Evolutionary conservation across 1,140 invertebrate species (phyloP), one percentile per base, ranked within the genome.

Genomic region (Aphelinus certus): DNA sequence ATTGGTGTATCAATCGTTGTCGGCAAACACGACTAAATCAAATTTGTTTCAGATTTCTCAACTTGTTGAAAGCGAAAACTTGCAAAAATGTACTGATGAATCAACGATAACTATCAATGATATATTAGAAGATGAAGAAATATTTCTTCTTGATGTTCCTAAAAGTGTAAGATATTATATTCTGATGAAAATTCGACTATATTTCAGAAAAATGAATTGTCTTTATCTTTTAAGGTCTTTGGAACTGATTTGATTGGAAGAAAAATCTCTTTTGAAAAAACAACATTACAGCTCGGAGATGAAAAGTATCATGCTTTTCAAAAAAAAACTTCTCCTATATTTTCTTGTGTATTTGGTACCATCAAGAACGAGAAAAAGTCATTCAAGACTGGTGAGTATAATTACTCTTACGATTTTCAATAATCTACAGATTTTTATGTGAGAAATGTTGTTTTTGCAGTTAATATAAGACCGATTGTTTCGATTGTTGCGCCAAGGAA

Each of bases 131-230:
- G 75, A 76, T 60, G 70, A 76, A 51, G 71, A 76, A 58, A 61
- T 76, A 73, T 76, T 64, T 73, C 5, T 73, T 62, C 45, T 76
- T 53, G 55, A 76, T 51, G 26, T 76, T 51, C 64, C 75, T 58
- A 76, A 70, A 73, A 48, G 10, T 10, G 75, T 76, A 73, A 63
- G 42, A 61, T 53, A 51, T 47, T 60, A 57, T 57, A 71, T 65
- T 48, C 43, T 53, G 7, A 42, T 47, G 7, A 43, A 46, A 1
- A 49, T 10, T 46, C 42, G 7, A 48, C n/a, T 63, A n/a, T 69
- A 3, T 10, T 53, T 55, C 46, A n/a, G 55, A 51, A 65, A 6
- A 46, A 47, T 46, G 60, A 55, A 26, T 62, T 62, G n/a, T 56
- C 48, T 10, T 2, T 49, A 43, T 67, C 2, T 76, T 67, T 42